These are phyloP conservation scores for Lypha dubia DNA, from an alignment of 2,888 invertebrate species.

Conservation along the genomic window DNA sequence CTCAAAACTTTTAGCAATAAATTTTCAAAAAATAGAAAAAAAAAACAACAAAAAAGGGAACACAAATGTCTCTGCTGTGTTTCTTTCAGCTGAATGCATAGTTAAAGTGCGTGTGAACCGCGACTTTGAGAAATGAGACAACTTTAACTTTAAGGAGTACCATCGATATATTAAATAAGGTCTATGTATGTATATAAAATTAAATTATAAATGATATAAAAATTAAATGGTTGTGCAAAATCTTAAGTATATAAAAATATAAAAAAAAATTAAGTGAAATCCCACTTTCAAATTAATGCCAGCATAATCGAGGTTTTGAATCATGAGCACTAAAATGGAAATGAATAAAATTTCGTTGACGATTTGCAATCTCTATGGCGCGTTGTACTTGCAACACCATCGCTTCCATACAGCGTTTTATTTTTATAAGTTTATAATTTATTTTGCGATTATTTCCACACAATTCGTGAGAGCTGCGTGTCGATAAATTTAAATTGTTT, in stretches of 20 bases:
- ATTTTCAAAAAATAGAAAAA: too few relatives aligned
- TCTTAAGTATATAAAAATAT: too few relatives aligned
- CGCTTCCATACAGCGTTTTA: conserved; percentile 76
- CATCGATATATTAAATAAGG: background rate
- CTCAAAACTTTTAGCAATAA: too few relatives aligned
- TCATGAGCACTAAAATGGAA: conserved; percentile 66
- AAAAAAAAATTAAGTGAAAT: background rate
- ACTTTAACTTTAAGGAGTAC: background rate
- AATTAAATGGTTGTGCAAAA: background rate
- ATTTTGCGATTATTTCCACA: conserved; percentile 73
- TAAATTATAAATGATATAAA: conserved; percentile 1
- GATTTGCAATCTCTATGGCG: conserved; percentile 74
- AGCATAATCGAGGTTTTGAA: conserved; percentile 73
- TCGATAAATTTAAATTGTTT: conserved; percentile 37
- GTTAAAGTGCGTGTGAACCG: too few relatives aligned
- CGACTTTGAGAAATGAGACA: too few relatives aligned
- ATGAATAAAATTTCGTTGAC: conserved; percentile 75
- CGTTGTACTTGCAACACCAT: conserved; percentile 74
- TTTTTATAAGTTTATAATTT: conserved; percentile 75
- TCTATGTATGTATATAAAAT: background rate
- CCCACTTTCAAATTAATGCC: conserved; percentile 69
- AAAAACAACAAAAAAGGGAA: too few relatives aligned
- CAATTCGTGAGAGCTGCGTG: conserved; percentile 74
- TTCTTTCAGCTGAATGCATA: too few relatives aligned
- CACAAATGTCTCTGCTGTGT: too few relatives aligned